Conservation (phyloP, 2,888 invertebrate species). For the Dichetophora obliterata region DNA sequence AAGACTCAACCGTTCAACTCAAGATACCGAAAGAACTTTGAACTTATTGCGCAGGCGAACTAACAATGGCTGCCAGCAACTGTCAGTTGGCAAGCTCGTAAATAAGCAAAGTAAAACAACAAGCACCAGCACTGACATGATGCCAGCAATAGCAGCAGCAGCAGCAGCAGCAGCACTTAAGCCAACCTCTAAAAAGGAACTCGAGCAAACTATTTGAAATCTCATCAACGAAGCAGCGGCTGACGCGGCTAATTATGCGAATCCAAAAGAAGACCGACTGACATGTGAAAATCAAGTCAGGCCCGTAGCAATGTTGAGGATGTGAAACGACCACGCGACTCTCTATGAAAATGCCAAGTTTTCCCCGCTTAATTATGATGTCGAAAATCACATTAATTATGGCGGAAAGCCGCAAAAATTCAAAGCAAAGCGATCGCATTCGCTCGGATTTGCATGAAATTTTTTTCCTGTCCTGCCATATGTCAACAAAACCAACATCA, state of each 20-base stretch:
- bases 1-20: too few relatives aligned
- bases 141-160: too few relatives aligned
- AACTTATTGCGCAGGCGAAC: too few relatives aligned
- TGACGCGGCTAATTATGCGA: constrained; percentile 7
- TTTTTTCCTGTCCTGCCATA: background rate
- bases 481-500: background rate
- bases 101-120: too few relatives aligned
- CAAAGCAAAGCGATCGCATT: constrained; percentile 23
- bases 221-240: background rate
- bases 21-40: too few relatives aligned
- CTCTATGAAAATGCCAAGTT: background rate
- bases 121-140: too few relatives aligned
- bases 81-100: too few relatives aligned
- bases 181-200: too few relatives aligned
- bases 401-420: constrained; percentile 9
- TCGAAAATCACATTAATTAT: constrained; percentile 19
- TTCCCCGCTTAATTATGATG: constrained; percentile 15
- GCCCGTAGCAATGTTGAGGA: background rate
- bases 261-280: background rate
- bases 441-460: background rate
- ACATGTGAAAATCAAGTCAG: constrained; percentile 9
- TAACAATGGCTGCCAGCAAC: too few relatives aligned
- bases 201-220: too few relatives aligned
- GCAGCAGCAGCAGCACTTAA: too few relatives aligned
- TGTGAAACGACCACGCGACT: background rate